phyloP scores from a whole-genome alignment of 2,797 vertebrate species.

The Anolis apletophallus region DNA sequence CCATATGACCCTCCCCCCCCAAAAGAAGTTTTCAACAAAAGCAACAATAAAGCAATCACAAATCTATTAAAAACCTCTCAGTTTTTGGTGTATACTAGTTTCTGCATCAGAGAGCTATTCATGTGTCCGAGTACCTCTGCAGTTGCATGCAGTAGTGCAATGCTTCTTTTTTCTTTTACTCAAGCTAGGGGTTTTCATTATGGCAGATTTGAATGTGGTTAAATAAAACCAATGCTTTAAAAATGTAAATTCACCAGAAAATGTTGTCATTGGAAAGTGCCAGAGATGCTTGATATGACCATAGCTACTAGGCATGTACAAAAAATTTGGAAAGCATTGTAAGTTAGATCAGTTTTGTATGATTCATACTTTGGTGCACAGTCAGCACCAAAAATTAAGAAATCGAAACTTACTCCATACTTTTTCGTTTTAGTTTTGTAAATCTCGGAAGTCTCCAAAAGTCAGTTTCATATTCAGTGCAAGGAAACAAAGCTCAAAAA shows the following conservation, averaged over 20 bases:
- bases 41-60: neutral
- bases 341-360: too few species aligned
- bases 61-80: neutral
- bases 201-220: neutral
- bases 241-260: neutral
- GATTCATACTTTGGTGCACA: too few species aligned
- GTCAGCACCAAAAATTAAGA: too few species aligned
- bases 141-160: neutral
- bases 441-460: too few species aligned
- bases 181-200: neutral
- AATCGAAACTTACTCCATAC: too few species aligned
- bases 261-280: neutral
- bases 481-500: too few species aligned
- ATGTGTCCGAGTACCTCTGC: neutral
- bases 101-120: neutral
- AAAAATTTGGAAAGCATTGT: too few species aligned
- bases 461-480: too few species aligned
- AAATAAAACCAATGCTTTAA: neutral
- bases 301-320: too few species aligned
- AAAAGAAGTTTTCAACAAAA: neutral
- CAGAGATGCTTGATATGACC: neutral
- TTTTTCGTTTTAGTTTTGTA: too few species aligned
- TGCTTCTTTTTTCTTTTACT: neutral
- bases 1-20: neutral
- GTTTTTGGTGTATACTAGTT: neutral